Base-by-base conservation (phyloP, 2,797 vertebrate species). In the Lophius americanus region DNA sequence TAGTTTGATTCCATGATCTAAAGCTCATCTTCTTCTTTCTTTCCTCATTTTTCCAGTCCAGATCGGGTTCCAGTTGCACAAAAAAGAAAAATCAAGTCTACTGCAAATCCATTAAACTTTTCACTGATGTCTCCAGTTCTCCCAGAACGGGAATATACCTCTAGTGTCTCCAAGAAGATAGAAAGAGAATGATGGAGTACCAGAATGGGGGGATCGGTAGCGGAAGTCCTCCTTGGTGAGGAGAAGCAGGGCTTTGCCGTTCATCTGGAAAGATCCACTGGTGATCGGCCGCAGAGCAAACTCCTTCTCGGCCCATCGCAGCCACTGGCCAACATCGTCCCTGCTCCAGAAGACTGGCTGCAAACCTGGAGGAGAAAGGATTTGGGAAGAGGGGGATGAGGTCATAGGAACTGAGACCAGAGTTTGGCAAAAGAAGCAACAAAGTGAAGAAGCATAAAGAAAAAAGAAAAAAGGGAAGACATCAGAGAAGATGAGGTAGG, bases 221-320 rank as follows among this genome's bases (percentile, higher is more conserved):
- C 98, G 95, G 85, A 99, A 99, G 89, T 99, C 98, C 89, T 99
- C 98, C 94, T 99, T 99, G 91, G 97, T 99, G 86, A 99, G 96
- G 62, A 99, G 95, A 84, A 98, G 93, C 81, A 99, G 93, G 8
- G 97, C 98, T 85, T 99, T 99, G 73, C 98, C 98, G 0, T 99
- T 99, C 98, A 99, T 99, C 92, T 99, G 96, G 71, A 99, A 99
- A 0, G 95, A 95, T 88, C 90, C 94, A 73, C 95, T 97, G 88
- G 96, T 96, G 78, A 98, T 97, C 0, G 97, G 94, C 68, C 95
- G 92, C 80, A 99, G 90, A 14, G 98, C 96, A 63, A 98, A 99
- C 85, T 99, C 98, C 58, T 94, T 94, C 91, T 99, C 98, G 0
- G 98, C 96, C 97, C 97, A 99, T 37, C 94, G 94, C 64, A 99